A percentile compares a stretch with the other conserved stretches of the same genome.
Conservation (phyloP, 1,140 invertebrate genomes). For the Proctacanthus coquilletti region DNA sequence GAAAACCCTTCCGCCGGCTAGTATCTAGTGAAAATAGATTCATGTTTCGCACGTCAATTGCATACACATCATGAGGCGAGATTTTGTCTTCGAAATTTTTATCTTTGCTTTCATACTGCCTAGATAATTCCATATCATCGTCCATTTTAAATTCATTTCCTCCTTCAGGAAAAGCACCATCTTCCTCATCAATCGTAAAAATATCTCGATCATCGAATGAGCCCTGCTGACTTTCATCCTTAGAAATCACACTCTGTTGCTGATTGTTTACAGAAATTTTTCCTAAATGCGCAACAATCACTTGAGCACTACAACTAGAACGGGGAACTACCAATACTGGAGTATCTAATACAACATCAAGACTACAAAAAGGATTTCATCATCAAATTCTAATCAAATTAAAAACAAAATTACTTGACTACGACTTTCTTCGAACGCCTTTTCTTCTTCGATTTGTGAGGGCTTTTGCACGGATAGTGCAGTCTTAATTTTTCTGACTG, state of each 20-base stretch:
- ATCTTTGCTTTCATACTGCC: too few species aligned
- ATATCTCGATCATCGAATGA: constrained; percentile 1
- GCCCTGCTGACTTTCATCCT: constrained; percentile 3
- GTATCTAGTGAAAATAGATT: constrained; percentile 68
- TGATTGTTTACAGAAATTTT: constrained; percentile 57
- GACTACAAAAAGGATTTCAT: constrained; percentile 15
- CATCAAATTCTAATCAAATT: too few species aligned
- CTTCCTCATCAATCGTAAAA: constrained; percentile 7
- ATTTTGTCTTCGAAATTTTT: too few species aligned
- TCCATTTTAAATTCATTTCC: background rate
- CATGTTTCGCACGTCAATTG: constrained; percentile 60
- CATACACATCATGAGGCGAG: constrained; percentile 15
- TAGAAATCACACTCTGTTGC: constrained; percentile 1
- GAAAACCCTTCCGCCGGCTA: constrained; percentile 16
- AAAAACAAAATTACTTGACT: too few species aligned
- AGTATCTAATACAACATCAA: constrained; percentile 69
- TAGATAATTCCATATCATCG: too few species aligned
- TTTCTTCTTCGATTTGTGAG: too few species aligned
- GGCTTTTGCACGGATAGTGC: too few species aligned
- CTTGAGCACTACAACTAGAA: constrained; percentile 57
- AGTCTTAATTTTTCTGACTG: constrained; percentile 21
- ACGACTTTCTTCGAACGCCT: too few species aligned
- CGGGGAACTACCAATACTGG: constrained; percentile 79
- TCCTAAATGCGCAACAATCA: constrained; percentile 85
- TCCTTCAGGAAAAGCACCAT: background rate